These are phyloP conservation scores for Sebastes trivittatus DNA, from an alignment of 2,797 vertebrate genomes.

Conservation along the genomic window DNA sequence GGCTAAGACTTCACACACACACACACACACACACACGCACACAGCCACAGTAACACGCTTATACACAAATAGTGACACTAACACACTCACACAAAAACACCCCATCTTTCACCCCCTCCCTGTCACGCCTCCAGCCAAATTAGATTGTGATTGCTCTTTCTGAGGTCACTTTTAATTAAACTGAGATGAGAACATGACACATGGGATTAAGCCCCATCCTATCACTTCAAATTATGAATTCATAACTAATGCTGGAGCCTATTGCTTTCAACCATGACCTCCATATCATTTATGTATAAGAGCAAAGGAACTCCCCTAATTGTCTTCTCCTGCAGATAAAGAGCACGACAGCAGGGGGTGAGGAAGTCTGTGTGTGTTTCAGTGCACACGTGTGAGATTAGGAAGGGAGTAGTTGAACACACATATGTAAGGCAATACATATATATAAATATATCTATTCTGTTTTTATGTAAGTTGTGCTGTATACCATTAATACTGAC, in stretches of 20 bases:
- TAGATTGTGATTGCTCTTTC: constrained; percentile 82
- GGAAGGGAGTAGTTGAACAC: neutral
- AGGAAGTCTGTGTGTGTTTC: neutral
- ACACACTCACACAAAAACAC: constrained; percentile 43
- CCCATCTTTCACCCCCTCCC: constrained; percentile 48
- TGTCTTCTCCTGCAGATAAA: constrained; percentile 58
- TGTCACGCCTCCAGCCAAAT: constrained; percentile 75
- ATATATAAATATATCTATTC: neutral
- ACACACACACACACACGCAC: neutral
- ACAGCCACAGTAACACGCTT: neutral
- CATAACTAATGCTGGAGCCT: constrained; percentile 69
- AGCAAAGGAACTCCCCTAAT: constrained; percentile 63
- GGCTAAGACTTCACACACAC: neutral
- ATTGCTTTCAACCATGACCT: constrained; percentile 71
- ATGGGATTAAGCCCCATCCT: constrained; percentile 77
- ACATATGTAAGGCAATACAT: neutral
- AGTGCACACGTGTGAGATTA: neutral
- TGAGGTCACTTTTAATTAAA: constrained; percentile 86
- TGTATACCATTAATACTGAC: constrained; percentile 5
- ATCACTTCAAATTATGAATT: constrained; percentile 76
- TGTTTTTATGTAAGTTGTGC: neutral
- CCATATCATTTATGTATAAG: constrained; percentile 65
- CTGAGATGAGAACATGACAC: constrained; percentile 78
- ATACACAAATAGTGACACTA: constrained; percentile 7
- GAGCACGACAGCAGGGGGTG: neutral